A percentile compares a stretch with the other conserved stretches of the same genome.
Conservation (phyloP, 2,797 vertebrate genomes). For the Phrynocephalus vlangalii region DNA sequence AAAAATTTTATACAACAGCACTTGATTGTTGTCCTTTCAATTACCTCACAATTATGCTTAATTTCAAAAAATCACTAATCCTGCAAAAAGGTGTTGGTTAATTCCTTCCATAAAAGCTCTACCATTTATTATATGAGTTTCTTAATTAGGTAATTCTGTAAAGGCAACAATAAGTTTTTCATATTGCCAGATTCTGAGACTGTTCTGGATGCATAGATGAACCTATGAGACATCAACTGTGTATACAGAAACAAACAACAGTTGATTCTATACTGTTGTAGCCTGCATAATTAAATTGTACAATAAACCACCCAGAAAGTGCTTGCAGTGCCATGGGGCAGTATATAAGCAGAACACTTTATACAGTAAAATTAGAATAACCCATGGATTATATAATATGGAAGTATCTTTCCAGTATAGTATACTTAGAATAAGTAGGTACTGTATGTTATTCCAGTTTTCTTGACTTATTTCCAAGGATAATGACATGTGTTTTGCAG, state of each 20-base stretch:
- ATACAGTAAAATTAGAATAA: conserved; percentile 50
- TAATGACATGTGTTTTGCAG: not conserved
- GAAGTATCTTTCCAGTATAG: conserved; percentile 7
- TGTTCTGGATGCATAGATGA: conserved; percentile 15
- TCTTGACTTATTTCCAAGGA: not conserved
- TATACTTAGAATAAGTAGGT: conserved; percentile 11
- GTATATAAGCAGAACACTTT: too few relatives aligned
- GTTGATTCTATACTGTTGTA: conserved; percentile 44
- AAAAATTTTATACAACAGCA: not conserved
- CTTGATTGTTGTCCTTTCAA: not conserved
- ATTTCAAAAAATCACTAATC: not conserved
- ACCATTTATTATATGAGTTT: not conserved
- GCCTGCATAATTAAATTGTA: too few relatives aligned
- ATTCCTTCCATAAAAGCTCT: not conserved
- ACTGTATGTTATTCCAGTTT: not conserved
- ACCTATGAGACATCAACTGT: conserved; percentile 24
- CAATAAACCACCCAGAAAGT: too few relatives aligned
- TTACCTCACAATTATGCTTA: not conserved
- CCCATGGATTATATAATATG: conserved; percentile 51
- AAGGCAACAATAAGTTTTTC: conserved; percentile 22
- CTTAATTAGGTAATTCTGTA: conserved; percentile 20
- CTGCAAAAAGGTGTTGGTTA: conserved; percentile 29
- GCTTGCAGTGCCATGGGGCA: too few relatives aligned
- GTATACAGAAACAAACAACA: conserved; percentile 23
- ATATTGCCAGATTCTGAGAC: conserved; percentile 41